Evolutionary conservation across 64 coral and sea anemone species (phyloP).

Genomic region (Anthopleura sola): DNA sequence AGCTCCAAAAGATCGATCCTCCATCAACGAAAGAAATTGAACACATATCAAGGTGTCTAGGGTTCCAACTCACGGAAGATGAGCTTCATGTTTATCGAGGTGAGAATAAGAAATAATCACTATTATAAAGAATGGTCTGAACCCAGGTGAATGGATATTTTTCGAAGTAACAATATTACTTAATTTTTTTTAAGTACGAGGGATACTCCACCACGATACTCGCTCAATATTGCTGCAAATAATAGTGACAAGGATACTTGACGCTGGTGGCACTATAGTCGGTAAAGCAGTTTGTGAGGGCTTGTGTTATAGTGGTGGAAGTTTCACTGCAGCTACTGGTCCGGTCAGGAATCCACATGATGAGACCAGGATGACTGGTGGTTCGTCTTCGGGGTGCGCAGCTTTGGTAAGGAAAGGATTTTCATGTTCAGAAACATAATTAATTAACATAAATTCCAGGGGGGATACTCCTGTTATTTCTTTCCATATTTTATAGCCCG

Average conservation of each 20-base stretch:
- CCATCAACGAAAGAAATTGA: background rate
- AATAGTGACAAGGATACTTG: slow-evolving; percentile 39
- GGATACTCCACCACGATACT: too few species aligned
- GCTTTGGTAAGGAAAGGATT: slow-evolving; percentile 29
- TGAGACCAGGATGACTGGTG: slow-evolving; percentile 27
- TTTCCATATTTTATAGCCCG: too few species aligned
- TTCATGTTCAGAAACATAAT: background rate
- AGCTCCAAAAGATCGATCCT: background rate
- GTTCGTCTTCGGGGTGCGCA: slow-evolving; percentile 43
- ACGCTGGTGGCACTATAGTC: slow-evolving; percentile 28
- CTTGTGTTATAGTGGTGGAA: slow-evolving; percentile 11
- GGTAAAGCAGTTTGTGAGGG: slow-evolving; percentile 56
- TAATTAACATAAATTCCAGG: background rate
- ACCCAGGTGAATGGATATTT: too few species aligned
- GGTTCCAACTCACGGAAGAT: background rate
- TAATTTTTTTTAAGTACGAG: too few species aligned
- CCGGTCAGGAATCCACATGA: slow-evolving; percentile 39
- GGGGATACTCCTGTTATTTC: too few species aligned
- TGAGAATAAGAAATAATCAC: too few species aligned
- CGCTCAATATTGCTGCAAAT: too few species aligned
- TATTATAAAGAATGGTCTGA: too few species aligned
- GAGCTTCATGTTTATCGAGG: background rate
- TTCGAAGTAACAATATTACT: too few species aligned
- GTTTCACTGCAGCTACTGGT: slow-evolving; percentile 38
- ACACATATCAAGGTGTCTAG: background rate